A percentile compares a stretch with the other conserved stretches of the same genome.
Evolutionary conservation across 2,888 invertebrate species (phyloP).

Genomic region (Stictocephala bisonia): DNA sequence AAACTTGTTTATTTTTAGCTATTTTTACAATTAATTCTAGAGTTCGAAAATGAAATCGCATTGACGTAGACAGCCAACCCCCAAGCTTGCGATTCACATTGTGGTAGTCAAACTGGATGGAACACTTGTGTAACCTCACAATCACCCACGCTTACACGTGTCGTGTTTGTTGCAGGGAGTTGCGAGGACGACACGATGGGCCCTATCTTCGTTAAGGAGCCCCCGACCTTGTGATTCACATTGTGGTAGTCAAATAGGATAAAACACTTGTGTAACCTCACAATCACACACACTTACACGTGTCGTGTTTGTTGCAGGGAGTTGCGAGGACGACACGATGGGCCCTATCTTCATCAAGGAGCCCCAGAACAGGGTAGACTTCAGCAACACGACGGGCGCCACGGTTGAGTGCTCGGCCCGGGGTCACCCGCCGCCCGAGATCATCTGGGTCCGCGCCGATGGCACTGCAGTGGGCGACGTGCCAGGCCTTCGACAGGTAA

Average conservation of each 20-base stretch:
- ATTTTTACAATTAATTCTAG: too few species aligned
- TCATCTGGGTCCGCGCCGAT: conserved; percentile 93
- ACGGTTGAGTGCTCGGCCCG: conserved; percentile 92
- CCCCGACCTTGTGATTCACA: too few species aligned
- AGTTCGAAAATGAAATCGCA: too few species aligned
- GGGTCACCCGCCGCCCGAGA: conserved; percentile 90
- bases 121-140: too few species aligned
- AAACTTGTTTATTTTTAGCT: too few species aligned
- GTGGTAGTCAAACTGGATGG: too few species aligned
- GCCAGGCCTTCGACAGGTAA: conserved; percentile 86
- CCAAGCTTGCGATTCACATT: too few species aligned
- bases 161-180: conserved; percentile 34
- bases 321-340: conserved; percentile 74
- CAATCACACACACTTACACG: too few species aligned
- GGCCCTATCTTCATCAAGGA: conserved; percentile 94
- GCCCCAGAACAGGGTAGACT: conserved; percentile 91
- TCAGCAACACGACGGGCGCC: conserved; percentile 94
- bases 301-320: conserved; percentile 24
- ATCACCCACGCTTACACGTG: too few species aligned
- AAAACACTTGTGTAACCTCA: too few species aligned
- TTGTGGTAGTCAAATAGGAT: too few species aligned
- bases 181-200: conserved; percentile 79
- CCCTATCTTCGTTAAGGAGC: conserved; percentile 92
- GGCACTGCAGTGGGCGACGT: conserved; percentile 93
- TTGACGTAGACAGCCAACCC: too few species aligned